Base-by-base conservation (phyloP, 2,888 invertebrate species). In the Drosophila acutilabella region DNA sequence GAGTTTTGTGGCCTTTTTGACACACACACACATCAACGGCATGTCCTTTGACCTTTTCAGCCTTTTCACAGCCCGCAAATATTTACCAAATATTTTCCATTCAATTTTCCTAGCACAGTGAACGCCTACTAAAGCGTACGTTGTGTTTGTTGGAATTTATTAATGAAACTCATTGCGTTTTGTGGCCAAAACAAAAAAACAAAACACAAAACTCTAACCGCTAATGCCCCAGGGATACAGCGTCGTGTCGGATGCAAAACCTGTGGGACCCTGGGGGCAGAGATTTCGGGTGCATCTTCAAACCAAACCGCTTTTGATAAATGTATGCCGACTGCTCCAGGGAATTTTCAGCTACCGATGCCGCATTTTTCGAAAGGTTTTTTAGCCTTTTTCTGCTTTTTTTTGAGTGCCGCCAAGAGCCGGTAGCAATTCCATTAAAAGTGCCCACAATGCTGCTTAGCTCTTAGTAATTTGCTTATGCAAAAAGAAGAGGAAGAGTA, bases 401-500 rank as follows among this genome's bases (percentile, higher is more conserved):
- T 66, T 73, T 50, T 58, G 33, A 53, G 64, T 26, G 45, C 57
- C 48, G 66, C 70, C 50, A 65, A 68, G 10, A 45, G 64, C 73
- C 85, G 66, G 85, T 86, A 86, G 86, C 89, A 86, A 86, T 89
- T 89, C 75, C 75, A 88, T 69, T 88, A 89, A 85, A 86, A 80
- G 78, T 74, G 56, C 20, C 10, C 26, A 65, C 38, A 42, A 48
- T 58, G 44, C 20, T 47, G 47, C 3, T 26, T 53, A 3, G 2
- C 13, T 36, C 13, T n/a, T n/a, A 8, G 64, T 74, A 70, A 78
- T 75, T 81, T 82, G 71, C 59, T 77, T 83, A 88, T 84, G 79
- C 84, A 71, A 74, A 73, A 64, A 64, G 65, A 20, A 47, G 45
- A 38, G 20, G 14, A 76, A 71, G 45, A 57, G 20, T 20, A 20